Percentiles rank a stretch among this genome's conserved stretches.
These are phyloP conservation scores for Meriones unguiculatus DNA, from an alignment of 2,113 vertebrate species.

Conservation along the genomic window DNA sequence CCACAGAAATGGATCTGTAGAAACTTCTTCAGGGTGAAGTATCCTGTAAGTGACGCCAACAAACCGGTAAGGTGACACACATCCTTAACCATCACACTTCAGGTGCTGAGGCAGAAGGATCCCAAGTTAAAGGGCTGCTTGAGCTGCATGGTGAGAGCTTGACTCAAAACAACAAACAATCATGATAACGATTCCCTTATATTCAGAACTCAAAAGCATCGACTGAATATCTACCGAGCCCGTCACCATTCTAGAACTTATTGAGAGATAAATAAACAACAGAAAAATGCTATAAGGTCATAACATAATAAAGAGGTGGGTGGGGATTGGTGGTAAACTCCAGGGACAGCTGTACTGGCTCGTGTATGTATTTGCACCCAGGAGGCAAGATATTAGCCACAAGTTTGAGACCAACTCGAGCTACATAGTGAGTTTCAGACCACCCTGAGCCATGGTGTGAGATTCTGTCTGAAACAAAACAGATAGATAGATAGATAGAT, in stretches of 20 bases:
- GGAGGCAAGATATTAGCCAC: background rate
- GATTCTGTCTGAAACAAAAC: background rate
- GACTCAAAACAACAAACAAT: background rate
- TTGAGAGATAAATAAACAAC: background rate
- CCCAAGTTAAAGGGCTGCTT: background rate
- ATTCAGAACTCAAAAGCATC: background rate
- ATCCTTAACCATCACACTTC: background rate
- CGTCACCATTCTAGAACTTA: background rate
- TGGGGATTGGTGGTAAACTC: fast-evolving
- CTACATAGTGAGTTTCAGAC: background rate
- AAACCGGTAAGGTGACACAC: too few species aligned
- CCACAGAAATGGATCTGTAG: background rate
- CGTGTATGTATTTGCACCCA: too few species aligned
- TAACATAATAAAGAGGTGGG: fast-evolving
- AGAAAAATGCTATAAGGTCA: background rate
- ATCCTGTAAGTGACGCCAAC: background rate
- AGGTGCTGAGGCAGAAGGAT: background rate
- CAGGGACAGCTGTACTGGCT: background rate
- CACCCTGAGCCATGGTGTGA: background rate
- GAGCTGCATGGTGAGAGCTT: background rate
- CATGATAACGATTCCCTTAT: background rate
- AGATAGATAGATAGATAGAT: background rate
- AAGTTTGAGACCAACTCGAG: background rate
- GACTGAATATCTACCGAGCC: background rate
- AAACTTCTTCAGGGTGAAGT: background rate